Evolutionary conservation across 2,888 invertebrate genomes (phyloP).

Genomic region (Phyto melanocephala): DNA sequence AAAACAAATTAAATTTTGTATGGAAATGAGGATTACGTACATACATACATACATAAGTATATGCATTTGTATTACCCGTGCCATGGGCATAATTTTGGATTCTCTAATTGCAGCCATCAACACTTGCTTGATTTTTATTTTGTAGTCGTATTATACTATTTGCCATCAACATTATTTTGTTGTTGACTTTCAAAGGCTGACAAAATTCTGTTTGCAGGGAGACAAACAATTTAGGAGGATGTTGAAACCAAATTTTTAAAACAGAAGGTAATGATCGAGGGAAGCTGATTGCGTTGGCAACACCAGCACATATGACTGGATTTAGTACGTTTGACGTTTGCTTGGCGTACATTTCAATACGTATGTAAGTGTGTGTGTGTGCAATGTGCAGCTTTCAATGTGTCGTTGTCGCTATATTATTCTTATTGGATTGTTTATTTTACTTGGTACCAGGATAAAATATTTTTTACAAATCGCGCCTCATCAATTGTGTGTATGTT

Average conservation of each 20-base stretch:
- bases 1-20: not conserved
- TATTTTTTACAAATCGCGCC: slow-evolving; percentile 37
- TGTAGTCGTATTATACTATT: not conserved
- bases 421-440: slow-evolving; percentile 52
- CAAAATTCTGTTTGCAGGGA: slow-evolving; percentile 50
- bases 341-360: slow-evolving; percentile 10
- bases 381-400: not conserved
- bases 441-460: slow-evolving; percentile 38
- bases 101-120: slow-evolving; percentile 78
- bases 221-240: slow-evolving; percentile 59
- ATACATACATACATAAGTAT: no score
- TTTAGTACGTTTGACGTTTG: slow-evolving; percentile 34
- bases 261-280: not conserved
- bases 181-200: slow-evolving; percentile 45
- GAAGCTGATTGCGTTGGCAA: not conserved
- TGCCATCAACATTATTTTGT: slow-evolving; percentile 40
- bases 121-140: slow-evolving; percentile 65
- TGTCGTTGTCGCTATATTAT: not conserved
- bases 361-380: no score
- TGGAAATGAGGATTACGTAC: not conserved
- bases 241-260: slow-evolving; percentile 44
- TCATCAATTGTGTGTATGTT: slow-evolving; percentile 16
- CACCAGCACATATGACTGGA: not conserved
- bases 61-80: not conserved
- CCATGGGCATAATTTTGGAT: slow-evolving; percentile 17